These are phyloP conservation scores for Acrobasis repandana DNA, from an alignment of 2,888 invertebrate genomes.

Conservation along the genomic window DNA sequence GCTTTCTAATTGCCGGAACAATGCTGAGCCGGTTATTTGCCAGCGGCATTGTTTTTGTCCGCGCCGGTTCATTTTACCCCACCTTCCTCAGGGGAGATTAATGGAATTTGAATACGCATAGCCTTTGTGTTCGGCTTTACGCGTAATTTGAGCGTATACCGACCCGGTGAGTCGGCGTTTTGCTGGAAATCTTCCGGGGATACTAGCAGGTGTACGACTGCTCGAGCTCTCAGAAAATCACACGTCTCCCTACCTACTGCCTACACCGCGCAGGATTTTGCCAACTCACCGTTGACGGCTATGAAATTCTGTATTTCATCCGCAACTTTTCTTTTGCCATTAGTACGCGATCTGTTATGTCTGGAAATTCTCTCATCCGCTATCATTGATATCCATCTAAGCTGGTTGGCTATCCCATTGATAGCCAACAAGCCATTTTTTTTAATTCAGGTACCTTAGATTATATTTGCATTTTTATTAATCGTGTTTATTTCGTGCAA, in stretches of 20 bases:
- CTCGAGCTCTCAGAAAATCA: constrained; percentile 60
- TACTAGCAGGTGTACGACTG: constrained; percentile 61
- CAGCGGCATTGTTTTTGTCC: constrained; percentile 83
- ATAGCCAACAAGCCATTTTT: not conserved
- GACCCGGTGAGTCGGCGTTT: constrained; percentile 76
- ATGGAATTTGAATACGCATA: constrained; percentile 83
- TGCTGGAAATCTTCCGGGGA: constrained; percentile 65
- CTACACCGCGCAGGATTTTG: constrained; percentile 32
- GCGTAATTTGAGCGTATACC: constrained; percentile 80
- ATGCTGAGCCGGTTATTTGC: constrained; percentile 83
- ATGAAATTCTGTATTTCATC: constrained; percentile 46
- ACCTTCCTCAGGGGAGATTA: constrained; percentile 78
- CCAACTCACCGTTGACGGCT: constrained; percentile 49
- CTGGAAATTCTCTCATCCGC: not conserved
- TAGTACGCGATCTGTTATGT: constrained; percentile 11
- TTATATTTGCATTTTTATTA: not conserved
- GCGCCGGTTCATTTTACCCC: constrained; percentile 81
- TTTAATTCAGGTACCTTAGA: not conserved
- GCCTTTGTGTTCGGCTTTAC: constrained; percentile 81
- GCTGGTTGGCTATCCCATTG: not conserved
- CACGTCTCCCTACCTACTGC: constrained; percentile 37
- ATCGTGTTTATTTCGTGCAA: constrained; percentile 15
- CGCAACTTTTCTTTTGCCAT: constrained; percentile 41
- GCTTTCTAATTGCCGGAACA: constrained; percentile 84
- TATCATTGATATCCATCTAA: not conserved